phyloP scores from a whole-genome alignment of 1,140 invertebrate genomes.

The Dinoponera quadriceps region DNA sequence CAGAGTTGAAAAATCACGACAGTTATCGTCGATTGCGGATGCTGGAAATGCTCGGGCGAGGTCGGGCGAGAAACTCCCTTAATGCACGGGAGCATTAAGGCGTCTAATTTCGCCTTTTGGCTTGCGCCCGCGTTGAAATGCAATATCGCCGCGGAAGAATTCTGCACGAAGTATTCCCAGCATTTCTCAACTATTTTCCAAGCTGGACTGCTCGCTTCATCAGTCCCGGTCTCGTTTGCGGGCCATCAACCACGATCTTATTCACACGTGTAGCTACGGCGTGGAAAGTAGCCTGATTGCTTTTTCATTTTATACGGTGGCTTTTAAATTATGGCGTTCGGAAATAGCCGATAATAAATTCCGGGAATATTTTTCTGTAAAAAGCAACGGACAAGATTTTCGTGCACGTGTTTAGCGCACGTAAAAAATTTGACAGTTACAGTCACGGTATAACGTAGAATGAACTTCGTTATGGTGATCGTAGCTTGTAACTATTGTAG shows the following conservation, averaged over 20 bases:
- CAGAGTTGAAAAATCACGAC: conserved; percentile 40
- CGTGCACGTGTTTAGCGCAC: background rate
- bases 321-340: background rate
- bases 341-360: background rate
- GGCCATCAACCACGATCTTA: conserved; percentile 25
- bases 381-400: background rate
- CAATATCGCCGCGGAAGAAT: conserved; percentile 78
- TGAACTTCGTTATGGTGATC: conserved; percentile 11
- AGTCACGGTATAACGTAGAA: background rate
- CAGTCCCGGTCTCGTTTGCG: conserved; percentile 22
- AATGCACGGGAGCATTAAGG: conserved; percentile 60
- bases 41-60: conserved; percentile 53
- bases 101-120: conserved; percentile 75
- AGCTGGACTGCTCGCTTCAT: conserved; percentile 48
- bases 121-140: conserved; percentile 70
- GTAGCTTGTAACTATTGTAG: no score
- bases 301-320: background rate
- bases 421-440: background rate
- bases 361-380: background rate
- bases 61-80: conserved; percentile 40
- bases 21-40: conserved; percentile 67
- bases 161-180: conserved; percentile 76
- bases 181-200: conserved; percentile 79
- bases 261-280: background rate
- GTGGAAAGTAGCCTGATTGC: background rate